Evolutionary conservation across 2,797 vertebrate species (phyloP).

Genomic region (Scarus forsteni): DNA sequence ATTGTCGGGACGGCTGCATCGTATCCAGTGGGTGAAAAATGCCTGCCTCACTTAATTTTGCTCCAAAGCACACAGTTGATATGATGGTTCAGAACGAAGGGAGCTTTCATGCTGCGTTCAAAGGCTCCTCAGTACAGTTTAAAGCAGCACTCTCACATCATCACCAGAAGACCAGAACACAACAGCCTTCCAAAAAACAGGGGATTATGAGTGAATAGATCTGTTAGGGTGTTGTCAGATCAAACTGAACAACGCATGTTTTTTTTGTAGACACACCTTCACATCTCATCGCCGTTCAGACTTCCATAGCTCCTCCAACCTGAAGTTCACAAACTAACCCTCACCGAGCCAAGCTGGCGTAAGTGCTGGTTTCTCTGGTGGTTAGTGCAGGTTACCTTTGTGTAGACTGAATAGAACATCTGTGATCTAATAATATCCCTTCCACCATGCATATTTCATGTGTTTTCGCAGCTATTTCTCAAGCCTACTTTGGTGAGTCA

Average conservation of each 20-base stretch:
- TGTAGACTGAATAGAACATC: constrained; percentile 78
- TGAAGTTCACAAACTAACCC: constrained; percentile 44
- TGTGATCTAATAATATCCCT: constrained; percentile 80
- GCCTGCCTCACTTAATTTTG: constrained; percentile 40
- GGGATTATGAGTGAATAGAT: constrained; percentile 17
- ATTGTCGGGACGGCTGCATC: constrained; percentile 28
- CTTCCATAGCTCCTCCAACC: constrained; percentile 18
- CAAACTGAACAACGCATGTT: constrained; percentile 39
- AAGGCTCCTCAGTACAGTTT: constrained; percentile 20
- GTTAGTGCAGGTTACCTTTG: constrained; percentile 73
- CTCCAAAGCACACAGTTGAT: constrained; percentile 40
- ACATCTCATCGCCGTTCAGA: constrained; percentile 12
- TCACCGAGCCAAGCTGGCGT: constrained; percentile 33
- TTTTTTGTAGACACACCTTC: constrained; percentile 28
- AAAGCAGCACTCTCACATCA: constrained; percentile 29
- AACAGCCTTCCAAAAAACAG: constrained; percentile 16
- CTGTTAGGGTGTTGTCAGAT: constrained; percentile 21
- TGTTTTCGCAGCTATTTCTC: constrained; percentile 83
- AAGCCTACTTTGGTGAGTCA: constrained; percentile 79
- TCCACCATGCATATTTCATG: constrained; percentile 82
- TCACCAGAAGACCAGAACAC: constrained; percentile 13
- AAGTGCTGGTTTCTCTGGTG: constrained; percentile 49
- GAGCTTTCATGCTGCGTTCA: constrained; percentile 33
- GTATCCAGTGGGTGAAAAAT: constrained; percentile 37
- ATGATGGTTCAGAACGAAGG: constrained; percentile 34